Evolutionary conservation across 1,140 invertebrate species (phyloP), one percentile per base, ranked within the genome.

Genomic region (Penaeus vannamei): DNA sequence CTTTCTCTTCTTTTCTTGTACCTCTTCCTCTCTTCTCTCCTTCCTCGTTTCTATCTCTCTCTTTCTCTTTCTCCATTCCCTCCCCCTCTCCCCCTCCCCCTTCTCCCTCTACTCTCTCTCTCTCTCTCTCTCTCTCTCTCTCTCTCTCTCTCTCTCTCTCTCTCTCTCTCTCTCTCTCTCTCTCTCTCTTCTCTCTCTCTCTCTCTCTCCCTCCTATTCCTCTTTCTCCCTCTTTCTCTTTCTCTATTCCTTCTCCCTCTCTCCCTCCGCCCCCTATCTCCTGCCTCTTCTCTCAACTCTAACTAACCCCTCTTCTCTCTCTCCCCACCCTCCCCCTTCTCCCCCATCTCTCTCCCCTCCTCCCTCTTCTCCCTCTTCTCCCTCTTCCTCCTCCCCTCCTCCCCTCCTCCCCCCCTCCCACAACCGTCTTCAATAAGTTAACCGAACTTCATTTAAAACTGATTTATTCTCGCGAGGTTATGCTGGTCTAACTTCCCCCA

Each of bases 401-500:
- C 12, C 17, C 53, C 8, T 10, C 53, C 17, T 17, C 53, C 12
- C 17, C 53, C 12, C 53, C 5, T 10, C 14, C 53, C 53, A 14
- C 53, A 53, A 53, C 53, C 8, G 53, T 53, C 53, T 53, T 53
- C 53, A 53, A 53, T 53, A 53, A 53, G 53, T 53, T 53, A n/a
- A 53, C 12, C 53, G 5, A 53, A 53, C 53, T 53, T 53, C 53
- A 53, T 53, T 53, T 53, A 53, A 53, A 53, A 53, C 53, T 53
- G 53, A 53, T 14, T 42, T 53, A 17, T 17, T 53, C 53, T 53
- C 53, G 53, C 53, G 53, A 53, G 53, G 53, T 53, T 53, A 12
- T 53, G 53, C 53, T 53, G 84, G 81, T 84, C 87, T 76, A 89
- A 89, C 81, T 89, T 62, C 42, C 42, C 36, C 62, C 62, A n/a